Evolutionary conservation across 2,888 invertebrate genomes (phyloP), one percentile per base, ranked within the genome.

Genomic region (Apamea sordens): DNA sequence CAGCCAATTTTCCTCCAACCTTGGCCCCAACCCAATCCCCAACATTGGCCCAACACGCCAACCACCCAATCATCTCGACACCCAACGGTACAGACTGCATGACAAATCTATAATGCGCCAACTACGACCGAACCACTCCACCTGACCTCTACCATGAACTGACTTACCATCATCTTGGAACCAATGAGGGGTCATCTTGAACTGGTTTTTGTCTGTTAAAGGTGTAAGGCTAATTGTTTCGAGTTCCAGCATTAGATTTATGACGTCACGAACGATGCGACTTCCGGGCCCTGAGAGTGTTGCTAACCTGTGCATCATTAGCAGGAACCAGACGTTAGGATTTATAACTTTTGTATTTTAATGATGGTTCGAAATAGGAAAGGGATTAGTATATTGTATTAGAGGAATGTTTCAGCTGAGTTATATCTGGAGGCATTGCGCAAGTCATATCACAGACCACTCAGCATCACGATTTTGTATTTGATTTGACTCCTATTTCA

Each of bases 201-300:
- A 59, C 79, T 90, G 91, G 94, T 77, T 84, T 56, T 87, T 85
- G 88, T 82, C 90, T 90, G 92, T 91, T 90, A 90, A 79, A 94
- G 93, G 92, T 94, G 93, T 90, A 93, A 94, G 93, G 92, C 94
- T 95, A 95, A 95, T 95, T 95, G 94, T 94, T 95, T 94, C 87
- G 90, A 91, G 92, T 90, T 89, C 90, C 87, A 89, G 85, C 86
- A 84, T 79, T 90, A 91, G 93, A 94, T 95, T 94, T 95, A 95
- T 94, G 93, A 93, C 94, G 92, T 94, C 94, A 94, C 93, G 94
- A 91, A 83, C 84, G 85, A 80, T 88, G 82, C 56, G 77, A 92
- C 90, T 93, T 92, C 93, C 92, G 90, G 88, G 90, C 77, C 84
- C 76, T 82, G 82, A 77, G 87, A 84, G 77, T 77, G 83, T 85